Evolutionary conservation across 2,797 vertebrate species (phyloP), one percentile per base, ranked within the genome.

Genomic region (Pseudochromis fuscus): DNA sequence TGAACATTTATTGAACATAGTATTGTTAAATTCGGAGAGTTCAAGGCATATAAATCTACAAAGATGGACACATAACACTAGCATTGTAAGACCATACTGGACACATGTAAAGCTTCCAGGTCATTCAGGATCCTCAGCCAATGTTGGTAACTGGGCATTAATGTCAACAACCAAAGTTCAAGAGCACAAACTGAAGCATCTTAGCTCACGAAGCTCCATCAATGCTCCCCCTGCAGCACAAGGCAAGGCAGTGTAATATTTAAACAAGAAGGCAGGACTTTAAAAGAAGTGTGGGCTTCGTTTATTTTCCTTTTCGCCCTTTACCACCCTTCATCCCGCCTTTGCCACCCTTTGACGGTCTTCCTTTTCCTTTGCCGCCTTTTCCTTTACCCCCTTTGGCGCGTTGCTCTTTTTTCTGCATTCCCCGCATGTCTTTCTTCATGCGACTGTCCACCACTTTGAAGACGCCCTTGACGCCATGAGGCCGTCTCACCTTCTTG

Each of bases 391-490:
- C 74, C 1, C 89, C 81, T 62, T 83, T 88, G 19, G 37, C 37
- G 0, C 35, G 75, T 85, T 96, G 94, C 0, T 96, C 95, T 64
- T 95, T 96, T 28, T 90, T 92, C 53, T 96, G 93, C 85, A 93
- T 92, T 57, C 93, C 95, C 61, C 95, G 92, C 78, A 94, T 88
- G n/a, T 99, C 97, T 77, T 99, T 99, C 91, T 98, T 99, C 95
- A 99, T 95, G 64, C 98, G 94, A 7, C 95, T 85, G 57, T 99
- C 97, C 2, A 99, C 97, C 6, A 99, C 96, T 63, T 96, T 97
- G 90, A 98, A 99, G 19, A 95, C 90, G 18, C 98, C 98, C 81
- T 97, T 97, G 45, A 98, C 88, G 0, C 97, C 97, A 0, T 95
- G 85, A 1, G 97, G 97, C 4, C 97, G 93, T 4, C 94, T 92